Conservation (phyloP, 1,140 invertebrate species). For the Microplitis demolitor region DNA sequence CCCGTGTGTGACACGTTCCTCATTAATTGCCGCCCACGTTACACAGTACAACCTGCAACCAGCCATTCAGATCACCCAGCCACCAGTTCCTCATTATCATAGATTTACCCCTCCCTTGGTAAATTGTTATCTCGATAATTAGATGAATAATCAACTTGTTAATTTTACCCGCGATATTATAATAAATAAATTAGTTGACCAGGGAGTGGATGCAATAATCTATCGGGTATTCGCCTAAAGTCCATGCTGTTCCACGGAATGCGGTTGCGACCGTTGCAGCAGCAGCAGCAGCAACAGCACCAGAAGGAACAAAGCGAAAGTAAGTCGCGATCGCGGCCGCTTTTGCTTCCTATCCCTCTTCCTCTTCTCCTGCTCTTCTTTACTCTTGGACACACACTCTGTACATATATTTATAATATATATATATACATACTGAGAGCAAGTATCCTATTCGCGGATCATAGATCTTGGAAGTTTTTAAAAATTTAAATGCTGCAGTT, state of each 20-base stretch:
- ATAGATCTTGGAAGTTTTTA: conserved; percentile 17
- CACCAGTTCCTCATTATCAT: background rate
- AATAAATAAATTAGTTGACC: background rate
- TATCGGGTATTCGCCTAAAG: conserved; percentile 22
- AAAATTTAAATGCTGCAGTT: conserved; percentile 8
- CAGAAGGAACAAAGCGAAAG: conserved; percentile 44
- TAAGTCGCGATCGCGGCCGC: conserved; percentile 34
- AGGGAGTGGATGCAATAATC: background rate
- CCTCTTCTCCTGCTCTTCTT: conserved; percentile 8
- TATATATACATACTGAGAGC: conserved; percentile 9
- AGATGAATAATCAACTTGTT: background rate
- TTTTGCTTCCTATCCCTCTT: conserved; percentile 22
- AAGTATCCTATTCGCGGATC: conserved; percentile 9
- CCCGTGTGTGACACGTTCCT: conserved; percentile 9
- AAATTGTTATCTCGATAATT: too few species aligned
- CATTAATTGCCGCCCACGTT: background rate
- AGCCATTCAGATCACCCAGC: too few species aligned
- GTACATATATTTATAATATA: background rate
- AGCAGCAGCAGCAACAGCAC: background rate
- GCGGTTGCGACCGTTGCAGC: conserved; percentile 32
- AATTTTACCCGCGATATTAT: background rate
- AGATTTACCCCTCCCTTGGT: too few species aligned
- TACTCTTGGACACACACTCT: conserved; percentile 3
- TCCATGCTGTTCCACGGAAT: conserved; percentile 40
- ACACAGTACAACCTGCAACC: background rate